Base-by-base conservation (phyloP, 2,797 vertebrate species). In the Natrix natrix region DNA sequence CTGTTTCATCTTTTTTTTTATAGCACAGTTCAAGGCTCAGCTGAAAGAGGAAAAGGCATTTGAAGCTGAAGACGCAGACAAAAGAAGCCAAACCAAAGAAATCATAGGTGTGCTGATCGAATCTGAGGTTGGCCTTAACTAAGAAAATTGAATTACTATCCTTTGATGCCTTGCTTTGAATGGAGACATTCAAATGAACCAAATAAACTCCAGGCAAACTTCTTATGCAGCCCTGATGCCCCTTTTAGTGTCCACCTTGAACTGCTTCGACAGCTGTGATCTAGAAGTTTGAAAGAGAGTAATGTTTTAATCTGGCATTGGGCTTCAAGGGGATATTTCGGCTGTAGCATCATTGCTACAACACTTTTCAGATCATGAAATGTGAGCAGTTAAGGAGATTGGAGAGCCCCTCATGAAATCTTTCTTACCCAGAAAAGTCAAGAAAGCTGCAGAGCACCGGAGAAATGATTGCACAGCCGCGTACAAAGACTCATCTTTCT, bases 11-110 rank as follows among this genome's bases (percentile, higher is more conserved):
- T 26, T 87, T 52, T 48, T 86, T 91, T 94, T 94, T n/a, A n/a
- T n/a, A 86, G 74, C 93, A 89, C 87, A 94, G 59, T 32, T 92
- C 55, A 92, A 90, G 32, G 86, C 93, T 86, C 69, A 86, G 43
- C 0, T 83, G 92, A 92, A 78, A 95, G 89, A 66, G 7, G 54
- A 20, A 52, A 88, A 89, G 59, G 22, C 24, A 54, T 89, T 69
- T 61, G 32, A 37, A 88, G 88, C 92, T 61, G 94, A 90, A 91
- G 60, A 95, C 89, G 37, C 28, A 89, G 90, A 92, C 60, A 83
- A 93, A 87, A 89, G n/a, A 91, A 48, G 28, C 55, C 24, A n/a
- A 90, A 74, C 13, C 17, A 86, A 94, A 94, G n/a, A 87, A 91
- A 54, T 1, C 28, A 91, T 91, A 83, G 32, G 57, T 57, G 66